phyloP scores from a whole-genome alignment of 2,888 invertebrate species.

The Hirudinaria manillensis region DNA sequence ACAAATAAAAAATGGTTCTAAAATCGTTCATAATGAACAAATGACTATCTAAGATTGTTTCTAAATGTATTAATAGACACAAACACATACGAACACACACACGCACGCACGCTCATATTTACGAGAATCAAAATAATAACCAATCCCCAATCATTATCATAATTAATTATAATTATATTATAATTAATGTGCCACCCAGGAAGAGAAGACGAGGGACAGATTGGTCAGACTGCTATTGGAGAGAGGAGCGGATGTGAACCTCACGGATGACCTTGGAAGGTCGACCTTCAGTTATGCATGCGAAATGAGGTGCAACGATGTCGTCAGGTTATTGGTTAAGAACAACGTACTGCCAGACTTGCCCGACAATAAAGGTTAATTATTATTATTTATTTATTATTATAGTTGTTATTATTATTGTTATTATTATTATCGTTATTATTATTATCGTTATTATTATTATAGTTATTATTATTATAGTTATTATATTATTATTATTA shows the following conservation, averaged over 20 bases:
- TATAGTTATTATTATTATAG: background rate
- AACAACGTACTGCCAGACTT: constrained; percentile 50
- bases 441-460: background rate
- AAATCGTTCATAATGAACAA: too few relatives aligned
- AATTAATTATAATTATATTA: too few relatives aligned
- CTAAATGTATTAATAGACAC: too few relatives aligned
- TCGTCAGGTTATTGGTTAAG: constrained; percentile 48
- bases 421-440: background rate
- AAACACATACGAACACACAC: too few relatives aligned
- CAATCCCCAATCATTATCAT: too few relatives aligned
- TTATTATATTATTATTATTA: background rate
- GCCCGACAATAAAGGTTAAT: constrained; percentile 41
- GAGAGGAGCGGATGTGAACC: constrained; percentile 48
- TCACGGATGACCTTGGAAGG: constrained; percentile 46
- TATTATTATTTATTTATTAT: constrained; percentile 1
- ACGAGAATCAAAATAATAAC: too few relatives aligned
- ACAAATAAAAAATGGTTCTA: too few relatives aligned
- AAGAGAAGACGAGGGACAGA: constrained; percentile 40
- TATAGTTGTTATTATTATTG: background rate
- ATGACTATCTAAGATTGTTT: too few relatives aligned
- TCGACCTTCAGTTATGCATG: constrained; percentile 52
- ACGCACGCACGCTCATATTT: too few relatives aligned
- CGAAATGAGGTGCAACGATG: constrained; percentile 49
- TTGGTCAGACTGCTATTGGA: constrained; percentile 45
- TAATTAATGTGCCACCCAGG: too few relatives aligned